Conservation (phyloP, 2,113 vertebrate species). For the Girardinichthys multiradiatus region DNA sequence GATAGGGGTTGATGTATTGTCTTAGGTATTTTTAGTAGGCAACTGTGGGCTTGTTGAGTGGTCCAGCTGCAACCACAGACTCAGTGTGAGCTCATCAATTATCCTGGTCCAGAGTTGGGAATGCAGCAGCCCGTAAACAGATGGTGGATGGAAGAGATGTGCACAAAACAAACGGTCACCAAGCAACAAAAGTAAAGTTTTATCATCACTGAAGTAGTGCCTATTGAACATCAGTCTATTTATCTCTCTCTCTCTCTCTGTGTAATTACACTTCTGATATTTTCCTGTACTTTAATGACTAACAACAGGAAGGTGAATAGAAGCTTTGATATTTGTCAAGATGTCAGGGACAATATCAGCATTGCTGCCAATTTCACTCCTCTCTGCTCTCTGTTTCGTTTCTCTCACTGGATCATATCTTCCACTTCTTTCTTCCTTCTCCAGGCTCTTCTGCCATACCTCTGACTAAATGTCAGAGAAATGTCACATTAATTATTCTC, state of each 20-base stretch:
- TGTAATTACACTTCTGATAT: conserved; percentile 12
- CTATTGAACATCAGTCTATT: conserved; percentile 53
- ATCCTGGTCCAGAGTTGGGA: conserved; percentile 25
- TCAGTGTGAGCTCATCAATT: conserved; percentile 34
- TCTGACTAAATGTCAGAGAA: conserved; percentile 83
- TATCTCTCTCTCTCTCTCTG: conserved; percentile 27
- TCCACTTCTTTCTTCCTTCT: conserved; percentile 54
- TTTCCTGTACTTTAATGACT: conserved; percentile 39
- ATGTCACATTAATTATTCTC: conserved; percentile 86
- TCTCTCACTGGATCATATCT: conserved; percentile 38
- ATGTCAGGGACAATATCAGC: conserved; percentile 17
- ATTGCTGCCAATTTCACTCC: conserved; percentile 19
- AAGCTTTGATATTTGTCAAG: conserved; percentile 25
- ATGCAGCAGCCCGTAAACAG: conserved; percentile 59
- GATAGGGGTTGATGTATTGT: conserved; percentile 39
- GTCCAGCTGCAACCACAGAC: conserved; percentile 38
- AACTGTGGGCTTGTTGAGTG: conserved; percentile 43
- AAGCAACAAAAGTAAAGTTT: conserved; percentile 68
- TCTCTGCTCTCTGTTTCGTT: conserved; percentile 30
- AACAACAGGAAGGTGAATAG: conserved; percentile 17
- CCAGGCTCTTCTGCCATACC: conserved; percentile 69
- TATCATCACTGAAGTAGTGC: conserved; percentile 53
- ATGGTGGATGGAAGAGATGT: conserved; percentile 42
- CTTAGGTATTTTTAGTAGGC: conserved; percentile 43
- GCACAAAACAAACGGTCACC: conserved; percentile 68